Base-by-base conservation (phyloP, 2,888 invertebrate genomes). In the Ecdyonurus torrentis region DNA sequence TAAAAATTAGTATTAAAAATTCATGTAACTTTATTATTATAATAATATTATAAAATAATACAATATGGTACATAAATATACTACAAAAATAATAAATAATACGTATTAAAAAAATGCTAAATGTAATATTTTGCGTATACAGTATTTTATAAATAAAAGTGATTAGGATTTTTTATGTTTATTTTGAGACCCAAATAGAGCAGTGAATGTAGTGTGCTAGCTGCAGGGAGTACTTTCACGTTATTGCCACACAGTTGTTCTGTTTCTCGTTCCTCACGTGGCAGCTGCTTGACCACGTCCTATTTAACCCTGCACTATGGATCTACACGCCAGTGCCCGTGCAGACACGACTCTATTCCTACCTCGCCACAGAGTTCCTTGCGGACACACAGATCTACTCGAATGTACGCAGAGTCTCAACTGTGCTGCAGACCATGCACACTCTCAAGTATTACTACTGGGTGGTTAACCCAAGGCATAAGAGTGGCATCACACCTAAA, bases 271-370 rank as follows among this genome's bases (percentile, higher is more conserved):
- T 89, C 81, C 81, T 89, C 73, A 89, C 88, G 72, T 89, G 89
- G 87, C 95, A 99, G 89, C 85, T 99, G 70, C 83, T 99, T 81
- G 99, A 99, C 79, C 96, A 98, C 81, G 90, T 99, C 65, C 85
- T 99, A 68, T 99, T 99, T 84, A 99, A 99, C 82, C 98, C 99
- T 7, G 93, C 95, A 25, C 81, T 99, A 66, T 99, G 99, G 99
- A 97, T 99, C 72, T 93, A 98, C 78, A 94, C 98, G 15, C 91
- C 95, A 61, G 91, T 97, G 37, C 87, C 91, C 67, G 98, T 98
- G 7, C 97, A 97, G 76, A 91, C 92, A 59, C 82, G 89, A 68
- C 83, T 99, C 61, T 99, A 99, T 80, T 92, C 93, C 72, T 99
- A 98, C 78, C 79, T 99, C 77, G 95, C 98, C 58, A 95, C 95